phyloP scores from a whole-genome alignment of 2,113 vertebrate species.

The Heterochromis multidens region DNA sequence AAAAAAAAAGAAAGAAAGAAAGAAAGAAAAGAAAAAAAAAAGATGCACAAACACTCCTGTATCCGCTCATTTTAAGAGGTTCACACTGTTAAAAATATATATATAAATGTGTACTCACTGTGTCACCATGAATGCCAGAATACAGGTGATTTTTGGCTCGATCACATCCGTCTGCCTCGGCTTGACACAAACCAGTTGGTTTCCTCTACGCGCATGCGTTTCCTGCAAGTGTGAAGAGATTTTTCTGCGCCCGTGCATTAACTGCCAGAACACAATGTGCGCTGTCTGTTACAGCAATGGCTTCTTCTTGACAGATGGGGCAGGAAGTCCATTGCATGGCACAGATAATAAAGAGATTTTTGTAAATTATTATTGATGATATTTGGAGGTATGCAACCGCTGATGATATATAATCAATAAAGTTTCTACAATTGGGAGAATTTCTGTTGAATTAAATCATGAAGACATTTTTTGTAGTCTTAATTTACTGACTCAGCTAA shows the following conservation, averaged over 20 bases:
- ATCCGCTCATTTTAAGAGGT: background rate
- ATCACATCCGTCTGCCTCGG: constrained; percentile 68
- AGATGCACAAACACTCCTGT: background rate
- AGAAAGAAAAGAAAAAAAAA: background rate
- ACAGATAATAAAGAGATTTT: background rate
- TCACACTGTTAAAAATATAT: background rate
- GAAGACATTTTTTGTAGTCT: background rate
- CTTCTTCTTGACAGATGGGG: background rate
- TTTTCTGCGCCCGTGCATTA: constrained; percentile 36
- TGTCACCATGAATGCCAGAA: constrained; percentile 76
- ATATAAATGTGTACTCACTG: constrained; percentile 59
- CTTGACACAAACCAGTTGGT: constrained; percentile 58
- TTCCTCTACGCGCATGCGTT: constrained; percentile 68
- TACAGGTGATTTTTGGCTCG: constrained; percentile 64
- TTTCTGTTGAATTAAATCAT: background rate
- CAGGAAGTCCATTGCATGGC: background rate
- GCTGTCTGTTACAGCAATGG: background rate
- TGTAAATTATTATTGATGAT: background rate
- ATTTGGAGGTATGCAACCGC: background rate
- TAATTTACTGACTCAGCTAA: background rate
- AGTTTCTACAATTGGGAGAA: background rate
- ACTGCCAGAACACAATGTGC: constrained; percentile 33
- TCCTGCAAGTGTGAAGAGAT: constrained; percentile 60
- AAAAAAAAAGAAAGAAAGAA: background rate
- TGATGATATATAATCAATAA: background rate